phyloP scores from a whole-genome alignment of 2,797 vertebrate genomes.

The Sebastes taczanowskii region DNA sequence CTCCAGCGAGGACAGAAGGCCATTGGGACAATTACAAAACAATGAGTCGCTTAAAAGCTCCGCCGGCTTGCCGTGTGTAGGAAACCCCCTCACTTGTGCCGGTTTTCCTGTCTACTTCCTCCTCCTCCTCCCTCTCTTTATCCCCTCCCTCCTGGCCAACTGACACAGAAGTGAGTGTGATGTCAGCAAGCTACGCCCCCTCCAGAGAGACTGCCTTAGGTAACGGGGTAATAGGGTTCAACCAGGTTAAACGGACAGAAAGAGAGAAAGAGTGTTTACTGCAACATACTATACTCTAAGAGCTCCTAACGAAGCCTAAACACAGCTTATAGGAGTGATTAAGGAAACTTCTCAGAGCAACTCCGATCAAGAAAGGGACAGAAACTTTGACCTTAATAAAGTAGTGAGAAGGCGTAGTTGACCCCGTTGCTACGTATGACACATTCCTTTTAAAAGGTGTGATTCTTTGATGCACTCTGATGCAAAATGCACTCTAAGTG shows the following conservation, averaged over 20 bases:
- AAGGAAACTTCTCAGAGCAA: no score
- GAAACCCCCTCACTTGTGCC: slow-evolving; percentile 19
- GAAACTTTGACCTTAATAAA: no score
- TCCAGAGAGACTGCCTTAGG: slow-evolving; percentile 71
- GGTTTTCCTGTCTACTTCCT: slow-evolving; percentile 52
- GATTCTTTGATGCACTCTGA: no score
- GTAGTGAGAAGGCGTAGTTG: no score
- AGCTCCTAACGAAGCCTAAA: no score
- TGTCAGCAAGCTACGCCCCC: slow-evolving; percentile 64
- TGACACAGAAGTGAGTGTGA: slow-evolving; percentile 61
- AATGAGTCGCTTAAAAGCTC: slow-evolving; percentile 70
- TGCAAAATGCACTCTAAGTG: no score
- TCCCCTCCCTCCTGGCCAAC: slow-evolving; percentile 37
- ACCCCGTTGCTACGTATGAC: no score
- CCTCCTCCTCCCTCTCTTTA: slow-evolving; percentile 7
- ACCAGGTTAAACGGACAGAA: slow-evolving; percentile 14
- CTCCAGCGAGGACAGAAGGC: slow-evolving; percentile 62
- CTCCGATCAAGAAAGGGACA: no score
- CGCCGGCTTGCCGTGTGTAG: slow-evolving; percentile 31
- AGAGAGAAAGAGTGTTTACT: not conserved
- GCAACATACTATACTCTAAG: no score
- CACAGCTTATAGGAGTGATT: no score
- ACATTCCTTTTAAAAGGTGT: no score
- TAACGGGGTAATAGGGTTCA: slow-evolving; percentile 72
- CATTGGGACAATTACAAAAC: slow-evolving; percentile 82